Percentiles rank a stretch among this genome's conserved stretches.
These are phyloP conservation scores for Dynastes hyllus DNA, from an alignment of 2,888 invertebrate species.

Conservation along the genomic window DNA sequence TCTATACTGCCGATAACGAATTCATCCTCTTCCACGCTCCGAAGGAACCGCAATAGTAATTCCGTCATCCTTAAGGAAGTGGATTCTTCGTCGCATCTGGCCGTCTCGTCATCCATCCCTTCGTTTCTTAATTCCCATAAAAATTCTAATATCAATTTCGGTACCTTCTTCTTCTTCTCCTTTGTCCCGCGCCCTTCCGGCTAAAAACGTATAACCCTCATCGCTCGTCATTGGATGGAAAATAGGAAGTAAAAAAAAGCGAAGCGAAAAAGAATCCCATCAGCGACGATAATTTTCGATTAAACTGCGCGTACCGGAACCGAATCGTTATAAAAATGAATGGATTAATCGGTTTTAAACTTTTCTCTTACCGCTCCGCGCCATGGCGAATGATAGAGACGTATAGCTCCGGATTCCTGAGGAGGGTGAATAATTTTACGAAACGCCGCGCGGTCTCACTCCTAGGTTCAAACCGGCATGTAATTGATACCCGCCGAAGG, in stretches of 20 bases:
- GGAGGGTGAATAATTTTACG: conserved; percentile 44
- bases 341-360: conserved; percentile 51
- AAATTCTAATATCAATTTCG: conserved; percentile 66
- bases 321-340: conserved; percentile 43
- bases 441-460: conserved; percentile 17
- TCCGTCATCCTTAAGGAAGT: conserved; percentile 13
- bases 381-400: background rate
- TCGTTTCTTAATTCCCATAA: conserved; percentile 56
- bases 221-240: background rate
- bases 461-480: conserved; percentile 28
- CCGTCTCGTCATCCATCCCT: conserved; percentile 16
- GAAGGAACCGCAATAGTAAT: conserved; percentile 19
- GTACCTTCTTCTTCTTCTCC: conserved; percentile 37
- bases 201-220: conserved; percentile 3
- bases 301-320: conserved; percentile 35
- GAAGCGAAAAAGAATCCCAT: conserved; percentile 7
- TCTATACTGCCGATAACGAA: conserved; percentile 42
- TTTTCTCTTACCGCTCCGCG: conserved; percentile 45
- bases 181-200: conserved; percentile 9
- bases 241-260: background rate
- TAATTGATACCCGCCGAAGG: conserved; percentile 37
- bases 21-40: conserved; percentile 41
- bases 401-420: conserved; percentile 25
- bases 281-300: conserved; percentile 39
- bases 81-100: conserved; percentile 37